Evolutionary conservation across 1,140 invertebrate genomes (phyloP), one percentile per base, ranked within the genome.

Genomic region (Heliconius hermathena): DNA sequence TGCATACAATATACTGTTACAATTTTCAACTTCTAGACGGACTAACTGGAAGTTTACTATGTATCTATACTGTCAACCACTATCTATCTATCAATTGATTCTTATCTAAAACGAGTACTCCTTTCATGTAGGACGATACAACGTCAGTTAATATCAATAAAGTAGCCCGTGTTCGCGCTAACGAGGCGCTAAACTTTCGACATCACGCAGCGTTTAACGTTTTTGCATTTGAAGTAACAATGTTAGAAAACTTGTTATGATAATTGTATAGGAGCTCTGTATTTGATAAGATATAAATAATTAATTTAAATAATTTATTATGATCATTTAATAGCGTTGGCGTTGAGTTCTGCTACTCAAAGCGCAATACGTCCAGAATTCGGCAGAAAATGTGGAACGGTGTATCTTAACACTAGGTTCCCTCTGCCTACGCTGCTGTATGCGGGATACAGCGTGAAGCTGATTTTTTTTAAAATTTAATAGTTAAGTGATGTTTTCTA

Each of bases 151-250:
- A 71, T 75, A 71, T 71, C 71, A 72, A 77, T 77, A 77, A 77
- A 77, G 70, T 54, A 77, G 71, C 33, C 20, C 60, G 70, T 49
- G 60, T 33, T 78, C 11, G 74, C 81, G 82, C 83, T 82, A 22
- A 57, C 73, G 76, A 77, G 29, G 46, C 57, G 20, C 72, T 80
- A 79, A 84, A 20, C 71, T 71, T 85, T 72, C 36, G 36, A 72
- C 36, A n/a, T 38, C 71, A 72, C 71, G 71, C 71, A 72, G 71
- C 60, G 16, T 66, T 66, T 66, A 66, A 66, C 60, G 13, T 66
- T 66, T n/a, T 66, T 29, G 60, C 60, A 66, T 29, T 66, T 66
- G 26, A 60, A 66, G 1, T 29, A 29, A 6, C 60, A 66, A 29
- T 66, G 13, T 66, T 66, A 29, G 60, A 29, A 22, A 66, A 29